Evolutionary conservation across 1,140 invertebrate genomes (phyloP).

Genomic region (Megathymus violae): DNA sequence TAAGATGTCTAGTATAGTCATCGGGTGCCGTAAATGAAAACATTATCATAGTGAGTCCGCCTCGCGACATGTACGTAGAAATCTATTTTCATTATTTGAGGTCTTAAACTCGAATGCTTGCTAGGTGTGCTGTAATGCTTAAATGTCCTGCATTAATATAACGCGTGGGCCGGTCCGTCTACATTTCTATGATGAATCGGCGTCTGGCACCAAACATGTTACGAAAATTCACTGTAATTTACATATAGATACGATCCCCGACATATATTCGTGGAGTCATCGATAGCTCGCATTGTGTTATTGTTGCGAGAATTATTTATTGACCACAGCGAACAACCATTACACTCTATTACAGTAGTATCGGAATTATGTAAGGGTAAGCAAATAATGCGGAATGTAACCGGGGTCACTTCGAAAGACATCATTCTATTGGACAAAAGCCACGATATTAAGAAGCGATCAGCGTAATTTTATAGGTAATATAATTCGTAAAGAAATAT

Average conservation of each 20-base stretch:
- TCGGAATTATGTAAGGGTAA: conserved; percentile 36
- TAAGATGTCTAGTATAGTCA: conserved; percentile 30
- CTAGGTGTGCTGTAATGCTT: conserved; percentile 57
- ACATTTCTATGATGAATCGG: conserved; percentile 81
- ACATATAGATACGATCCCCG: conserved; percentile 72
- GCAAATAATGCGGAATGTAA: conserved; percentile 25
- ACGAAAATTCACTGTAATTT: conserved; percentile 76
- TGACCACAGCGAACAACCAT: conserved; percentile 44
- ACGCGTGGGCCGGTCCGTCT: conserved; percentile 71
- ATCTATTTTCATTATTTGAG: conserved; percentile 60
- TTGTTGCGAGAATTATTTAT: conserved; percentile 70
- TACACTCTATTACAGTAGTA: conserved; percentile 41
- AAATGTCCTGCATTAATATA: conserved; percentile 66
- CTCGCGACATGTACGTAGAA: conserved; percentile 40
- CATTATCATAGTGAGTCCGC: conserved; percentile 43
- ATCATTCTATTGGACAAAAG: no score
- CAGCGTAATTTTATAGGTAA: no score
- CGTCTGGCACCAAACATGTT: conserved; percentile 61
- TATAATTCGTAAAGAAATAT: no score
- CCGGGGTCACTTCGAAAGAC: not conserved
- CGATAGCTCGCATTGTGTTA: conserved; percentile 59
- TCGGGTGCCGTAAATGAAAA: conserved; percentile 44
- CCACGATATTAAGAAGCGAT: no score
- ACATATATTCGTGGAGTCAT: conserved; percentile 51
- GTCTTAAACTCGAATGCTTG: conserved; percentile 51